These are phyloP conservation scores for Merops nubicus DNA, from an alignment of 2,113 vertebrate species.

Conservation along the genomic window DNA sequence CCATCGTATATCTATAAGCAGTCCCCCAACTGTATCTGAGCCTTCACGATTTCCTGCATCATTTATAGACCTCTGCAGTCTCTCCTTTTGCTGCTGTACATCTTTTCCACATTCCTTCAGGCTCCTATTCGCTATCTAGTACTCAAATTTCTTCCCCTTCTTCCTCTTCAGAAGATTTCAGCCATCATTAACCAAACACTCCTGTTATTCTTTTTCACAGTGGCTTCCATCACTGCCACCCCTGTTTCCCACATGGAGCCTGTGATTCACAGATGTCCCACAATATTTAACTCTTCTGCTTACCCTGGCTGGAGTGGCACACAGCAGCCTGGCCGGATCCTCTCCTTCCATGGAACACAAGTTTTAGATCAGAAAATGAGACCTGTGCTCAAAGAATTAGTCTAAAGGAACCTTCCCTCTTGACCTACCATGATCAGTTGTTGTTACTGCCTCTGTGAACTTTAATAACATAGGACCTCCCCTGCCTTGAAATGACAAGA, in stretches of 20 bases:
- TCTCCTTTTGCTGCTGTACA: not conserved
- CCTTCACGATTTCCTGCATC: constrained; percentile 25
- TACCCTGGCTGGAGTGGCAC: not conserved
- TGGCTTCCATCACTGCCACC: not conserved
- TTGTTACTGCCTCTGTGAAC: not conserved
- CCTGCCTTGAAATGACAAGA: not conserved
- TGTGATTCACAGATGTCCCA: not conserved
- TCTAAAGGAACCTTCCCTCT: not conserved
- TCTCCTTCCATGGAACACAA: rapidly evolving
- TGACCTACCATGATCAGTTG: not conserved
- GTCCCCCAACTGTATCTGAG: not conserved
- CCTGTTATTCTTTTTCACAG: not conserved
- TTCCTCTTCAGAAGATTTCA: not conserved
- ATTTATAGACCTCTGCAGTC: constrained; percentile 17
- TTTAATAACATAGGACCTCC: not conserved
- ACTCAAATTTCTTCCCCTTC: not conserved
- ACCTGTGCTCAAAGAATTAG: not conserved
- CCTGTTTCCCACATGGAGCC: not conserved
- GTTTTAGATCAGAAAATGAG: not conserved
- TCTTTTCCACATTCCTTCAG: constrained; percentile 7
- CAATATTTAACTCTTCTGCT: not conserved
- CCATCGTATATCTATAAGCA: not conserved
- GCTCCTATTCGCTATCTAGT: not conserved
- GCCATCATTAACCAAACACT: not conserved
- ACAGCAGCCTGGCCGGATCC: not conserved